Percentiles rank a stretch among this genome's conserved stretches.
Evolutionary conservation across 2,797 vertebrate genomes (phyloP).

Genomic region (Glyptemys insculpta): DNA sequence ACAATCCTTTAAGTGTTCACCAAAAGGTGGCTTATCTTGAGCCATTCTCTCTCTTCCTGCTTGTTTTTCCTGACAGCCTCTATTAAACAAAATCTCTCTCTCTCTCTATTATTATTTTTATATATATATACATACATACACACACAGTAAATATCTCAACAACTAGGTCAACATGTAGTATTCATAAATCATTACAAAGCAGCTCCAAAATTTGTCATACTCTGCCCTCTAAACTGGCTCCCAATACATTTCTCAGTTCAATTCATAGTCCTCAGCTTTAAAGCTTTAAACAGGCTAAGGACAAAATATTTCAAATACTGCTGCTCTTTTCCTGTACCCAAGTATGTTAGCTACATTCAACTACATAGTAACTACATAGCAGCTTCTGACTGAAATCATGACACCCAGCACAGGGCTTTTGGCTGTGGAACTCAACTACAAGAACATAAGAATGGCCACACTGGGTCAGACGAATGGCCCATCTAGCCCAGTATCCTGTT

Average conservation of each 20-base stretch:
- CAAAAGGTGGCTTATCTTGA: not conserved
- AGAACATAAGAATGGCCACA: too few relatives aligned
- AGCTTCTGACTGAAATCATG: not conserved
- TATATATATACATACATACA: too few relatives aligned
- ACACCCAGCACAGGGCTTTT: not conserved
- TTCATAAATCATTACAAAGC: not conserved
- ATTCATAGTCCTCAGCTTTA: not conserved
- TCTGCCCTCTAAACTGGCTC: not conserved
- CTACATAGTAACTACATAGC: not conserved
- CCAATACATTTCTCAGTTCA: not conserved
- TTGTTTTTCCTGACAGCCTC: not conserved
- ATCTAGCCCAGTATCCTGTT: too few relatives aligned
- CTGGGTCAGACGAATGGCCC: too few relatives aligned
- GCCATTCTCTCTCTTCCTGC: not conserved
- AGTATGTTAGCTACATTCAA: not conserved
- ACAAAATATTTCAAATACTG: not conserved
- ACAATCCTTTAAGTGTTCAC: not conserved
- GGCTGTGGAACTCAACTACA: not conserved
- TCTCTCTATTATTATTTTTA: too few relatives aligned
- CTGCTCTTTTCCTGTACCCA: not conserved
- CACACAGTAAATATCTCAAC: not conserved
- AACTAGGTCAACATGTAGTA: not conserved
- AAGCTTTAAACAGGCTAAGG: not conserved
- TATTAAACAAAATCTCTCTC: not conserved
- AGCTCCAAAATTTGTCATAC: not conserved